These are phyloP conservation scores for Callopanchax toddi DNA, from an alignment of 2,113 vertebrate genomes.

Conservation along the genomic window DNA sequence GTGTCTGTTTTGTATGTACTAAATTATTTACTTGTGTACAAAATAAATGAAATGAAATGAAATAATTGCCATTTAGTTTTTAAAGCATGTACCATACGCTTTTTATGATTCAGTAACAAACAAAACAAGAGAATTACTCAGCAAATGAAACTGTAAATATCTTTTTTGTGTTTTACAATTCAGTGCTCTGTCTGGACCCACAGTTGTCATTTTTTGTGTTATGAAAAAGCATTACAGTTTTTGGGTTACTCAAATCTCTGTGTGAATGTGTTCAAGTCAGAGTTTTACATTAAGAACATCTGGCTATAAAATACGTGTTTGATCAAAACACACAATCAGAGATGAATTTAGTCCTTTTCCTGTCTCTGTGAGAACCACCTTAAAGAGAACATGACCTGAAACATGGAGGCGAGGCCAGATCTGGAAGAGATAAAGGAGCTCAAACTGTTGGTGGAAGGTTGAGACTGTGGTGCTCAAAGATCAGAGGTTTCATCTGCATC, in stretches of 20 bases:
- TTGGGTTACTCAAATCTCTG: background rate
- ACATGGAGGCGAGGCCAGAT: background rate
- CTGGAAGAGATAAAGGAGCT: conserved; percentile 1
- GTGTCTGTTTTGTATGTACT: too few relatives aligned
- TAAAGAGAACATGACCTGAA: conserved; percentile 12
- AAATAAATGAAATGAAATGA: too few relatives aligned
- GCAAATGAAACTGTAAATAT: too few relatives aligned
- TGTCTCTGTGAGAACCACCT: conserved; percentile 30
- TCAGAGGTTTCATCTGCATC: conserved; percentile 13
- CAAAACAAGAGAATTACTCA: too few relatives aligned
- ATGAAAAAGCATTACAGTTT: background rate
- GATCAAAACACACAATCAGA: too few relatives aligned
- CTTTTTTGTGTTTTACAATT: too few relatives aligned
- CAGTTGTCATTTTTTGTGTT: background rate
- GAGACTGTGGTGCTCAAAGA: conserved; percentile 1
- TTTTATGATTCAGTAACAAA: too few relatives aligned
- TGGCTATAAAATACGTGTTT: too few relatives aligned
- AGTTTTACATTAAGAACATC: background rate
- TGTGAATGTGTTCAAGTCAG: too few relatives aligned
- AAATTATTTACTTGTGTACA: too few relatives aligned
- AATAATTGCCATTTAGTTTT: too few relatives aligned
- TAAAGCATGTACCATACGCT: too few relatives aligned
- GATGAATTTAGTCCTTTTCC: conserved; percentile 32
- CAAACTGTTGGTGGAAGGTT: conserved; percentile 8
- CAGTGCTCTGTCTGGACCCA: background rate